phyloP scores from a whole-genome alignment of 2,888 invertebrate species.

The Drosophila atroscutellata region DNA sequence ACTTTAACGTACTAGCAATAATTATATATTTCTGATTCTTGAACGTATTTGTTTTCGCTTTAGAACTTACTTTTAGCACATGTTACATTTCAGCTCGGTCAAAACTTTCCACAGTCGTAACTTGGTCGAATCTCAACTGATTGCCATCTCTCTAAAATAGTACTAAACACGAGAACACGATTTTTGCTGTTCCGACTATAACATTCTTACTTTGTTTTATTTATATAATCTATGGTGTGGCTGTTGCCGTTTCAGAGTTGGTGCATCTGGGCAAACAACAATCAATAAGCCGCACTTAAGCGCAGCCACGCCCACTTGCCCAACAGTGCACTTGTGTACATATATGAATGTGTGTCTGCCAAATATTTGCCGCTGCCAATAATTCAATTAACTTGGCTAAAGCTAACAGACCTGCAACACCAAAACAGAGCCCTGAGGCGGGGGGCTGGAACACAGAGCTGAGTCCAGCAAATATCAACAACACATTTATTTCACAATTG shows the following conservation, averaged over 20 bases:
- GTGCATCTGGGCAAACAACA: slow-evolving; percentile 66
- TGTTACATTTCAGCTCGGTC: background rate
- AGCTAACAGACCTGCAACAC: slow-evolving; percentile 54
- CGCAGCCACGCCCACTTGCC: slow-evolving; percentile 39
- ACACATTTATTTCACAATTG: slow-evolving; percentile 82
- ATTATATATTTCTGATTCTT: background rate
- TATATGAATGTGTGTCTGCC: slow-evolving; percentile 65
- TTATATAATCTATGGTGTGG: slow-evolving; percentile 7
- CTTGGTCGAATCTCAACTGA: too few relatives aligned
- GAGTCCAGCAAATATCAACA: slow-evolving; percentile 62
- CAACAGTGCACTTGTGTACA: slow-evolving; percentile 1
- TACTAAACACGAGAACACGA: background rate
- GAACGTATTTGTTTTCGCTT: background rate
- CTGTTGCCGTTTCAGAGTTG: slow-evolving; percentile 3
- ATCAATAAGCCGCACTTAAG: slow-evolving; percentile 64
- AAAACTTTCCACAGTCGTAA: background rate
- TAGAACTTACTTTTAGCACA: background rate
- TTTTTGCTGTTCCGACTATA: background rate
- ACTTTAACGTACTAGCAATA: background rate
- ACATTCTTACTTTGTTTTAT: background rate
- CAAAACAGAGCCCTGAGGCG: slow-evolving; percentile 26
- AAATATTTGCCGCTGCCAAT: slow-evolving; percentile 74
- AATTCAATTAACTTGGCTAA: slow-evolving; percentile 70
- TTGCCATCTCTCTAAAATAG: background rate
- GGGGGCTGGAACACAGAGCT: slow-evolving; percentile 13